These are phyloP conservation scores for Hirtodrosophila histrioides DNA, from an alignment of 2,888 invertebrate species.

Conservation along the genomic window DNA sequence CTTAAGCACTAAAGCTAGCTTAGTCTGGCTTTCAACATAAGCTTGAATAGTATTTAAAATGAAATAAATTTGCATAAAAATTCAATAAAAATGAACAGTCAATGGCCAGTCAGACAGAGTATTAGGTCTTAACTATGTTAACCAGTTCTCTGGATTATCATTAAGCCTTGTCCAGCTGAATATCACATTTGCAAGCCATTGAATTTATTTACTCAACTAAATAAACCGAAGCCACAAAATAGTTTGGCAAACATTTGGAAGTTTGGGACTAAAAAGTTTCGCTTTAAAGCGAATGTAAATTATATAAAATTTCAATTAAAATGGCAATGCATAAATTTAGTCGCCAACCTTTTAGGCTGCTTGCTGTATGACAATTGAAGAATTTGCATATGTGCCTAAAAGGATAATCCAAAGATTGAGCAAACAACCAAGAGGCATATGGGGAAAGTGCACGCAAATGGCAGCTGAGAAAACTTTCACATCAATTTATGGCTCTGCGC, in stretches of 20 bases:
- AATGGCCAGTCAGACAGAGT: constrained; percentile 10
- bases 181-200: constrained; percentile 14
- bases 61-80: constrained; percentile 53
- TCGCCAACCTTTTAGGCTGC: constrained; percentile 3
- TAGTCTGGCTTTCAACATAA: constrained; percentile 7
- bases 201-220: constrained; percentile 8
- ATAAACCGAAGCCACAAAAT: background rate
- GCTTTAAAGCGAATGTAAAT: constrained; percentile 2
- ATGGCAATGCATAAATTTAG: constrained; percentile 56
- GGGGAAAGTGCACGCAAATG: constrained; percentile 12
- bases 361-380: constrained; percentile 26
- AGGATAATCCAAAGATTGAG: constrained; percentile 15
- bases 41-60: constrained; percentile 25
- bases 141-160: constrained; percentile 32
- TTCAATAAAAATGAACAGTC: constrained; percentile 33
- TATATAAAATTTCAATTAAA: constrained; percentile 44
- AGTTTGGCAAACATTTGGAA: background rate
- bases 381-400: constrained; percentile 37
- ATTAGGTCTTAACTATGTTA: constrained; percentile 26
- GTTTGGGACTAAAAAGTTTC: no score
- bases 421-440: background rate
- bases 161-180: constrained; percentile 27
- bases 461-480: constrained; percentile 6
- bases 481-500: constrained; percentile 6
- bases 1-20: background rate